Conservation (phyloP, 2,113 vertebrate species). For the Ptilorrhoa leucosticta region DNA sequence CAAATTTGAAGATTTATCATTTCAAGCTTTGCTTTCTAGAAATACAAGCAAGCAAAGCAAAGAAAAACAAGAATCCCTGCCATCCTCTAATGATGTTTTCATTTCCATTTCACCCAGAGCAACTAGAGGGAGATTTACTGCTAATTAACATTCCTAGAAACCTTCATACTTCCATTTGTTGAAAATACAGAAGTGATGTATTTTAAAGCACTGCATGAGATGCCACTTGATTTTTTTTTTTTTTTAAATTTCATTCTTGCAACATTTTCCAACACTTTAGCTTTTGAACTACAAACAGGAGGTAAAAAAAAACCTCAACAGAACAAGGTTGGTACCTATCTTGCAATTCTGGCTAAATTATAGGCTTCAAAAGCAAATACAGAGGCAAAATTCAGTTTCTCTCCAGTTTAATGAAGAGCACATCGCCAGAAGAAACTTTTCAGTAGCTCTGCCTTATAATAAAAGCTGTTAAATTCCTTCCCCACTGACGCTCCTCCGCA, state of each 20-base stretch:
- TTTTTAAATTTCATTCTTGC: background rate
- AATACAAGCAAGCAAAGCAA: background rate
- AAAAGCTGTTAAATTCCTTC: background rate
- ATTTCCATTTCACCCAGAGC: background rate
- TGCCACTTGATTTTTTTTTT: background rate
- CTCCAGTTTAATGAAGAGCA: background rate
- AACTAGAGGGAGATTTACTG: background rate
- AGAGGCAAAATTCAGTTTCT: background rate
- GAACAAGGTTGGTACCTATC: background rate
- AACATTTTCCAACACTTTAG: background rate
- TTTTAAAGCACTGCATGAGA: background rate
- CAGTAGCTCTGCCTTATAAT: background rate
- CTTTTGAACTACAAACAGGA: background rate
- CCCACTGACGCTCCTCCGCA: accelerated
- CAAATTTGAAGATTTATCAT: background rate
- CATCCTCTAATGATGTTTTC: background rate
- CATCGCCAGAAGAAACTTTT: background rate
- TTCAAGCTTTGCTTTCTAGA: background rate
- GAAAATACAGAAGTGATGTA: background rate
- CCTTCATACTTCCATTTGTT: background rate
- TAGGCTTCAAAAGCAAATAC: background rate
- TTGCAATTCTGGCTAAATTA: background rate
- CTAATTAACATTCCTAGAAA: background rate
- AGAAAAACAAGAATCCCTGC: background rate
- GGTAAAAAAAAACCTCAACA: background rate